Base-by-base conservation (phyloP, 2,888 invertebrate genomes). In the Habrosyne pyritoides region DNA sequence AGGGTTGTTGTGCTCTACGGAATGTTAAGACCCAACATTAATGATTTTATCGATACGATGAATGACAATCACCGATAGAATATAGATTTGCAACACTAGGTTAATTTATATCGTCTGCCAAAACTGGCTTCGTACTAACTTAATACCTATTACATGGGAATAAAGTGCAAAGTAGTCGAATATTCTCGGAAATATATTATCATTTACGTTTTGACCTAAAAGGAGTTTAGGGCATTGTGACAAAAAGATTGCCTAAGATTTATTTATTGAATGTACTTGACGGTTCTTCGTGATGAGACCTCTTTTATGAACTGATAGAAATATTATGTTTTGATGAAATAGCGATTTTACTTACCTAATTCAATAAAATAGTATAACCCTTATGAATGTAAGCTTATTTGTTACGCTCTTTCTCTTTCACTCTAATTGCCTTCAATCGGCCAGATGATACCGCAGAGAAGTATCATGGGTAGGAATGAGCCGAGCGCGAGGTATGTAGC, bases 401-500 rank as follows among this genome's bases (percentile, higher is more conserved):
- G n/a, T n/a, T n/a, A n/a, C n/a, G n/a, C n/a, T n/a, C n/a, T n/a
- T n/a, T n/a, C n/a, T n/a, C n/a, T n/a, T n/a, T n/a, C n/a, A n/a
- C n/a, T n/a, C n/a, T n/a, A n/a, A n/a, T 74, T 78, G 90, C 92
- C 98, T 93, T 99, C 97, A 60, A 98, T 94, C 0, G 99, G 99
- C 99, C 99, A 99, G 69, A 99, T 96, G 60, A 98, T 97, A 52
- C 97, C 97, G 68, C 97, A 97, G 5, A 97, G 86, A 94, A 97
- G 94, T 21, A 97, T 95, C 83, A 97, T 96, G 1, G 97, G 97
- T 59, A 97, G 83, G 84, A 97, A 97, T 0, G 97, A 97, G 0
- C 97, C 97, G 85, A 97, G 93, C 0, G 97, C 97, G 75, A 97
- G 87, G 77, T 97, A 97, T 0, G 97, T 97, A 0, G 97, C 97